A percentile compares a stretch with the other conserved stretches of the same genome.
Conservation (phyloP, 2,888 invertebrate species). For the Nomada fucata region DNA sequence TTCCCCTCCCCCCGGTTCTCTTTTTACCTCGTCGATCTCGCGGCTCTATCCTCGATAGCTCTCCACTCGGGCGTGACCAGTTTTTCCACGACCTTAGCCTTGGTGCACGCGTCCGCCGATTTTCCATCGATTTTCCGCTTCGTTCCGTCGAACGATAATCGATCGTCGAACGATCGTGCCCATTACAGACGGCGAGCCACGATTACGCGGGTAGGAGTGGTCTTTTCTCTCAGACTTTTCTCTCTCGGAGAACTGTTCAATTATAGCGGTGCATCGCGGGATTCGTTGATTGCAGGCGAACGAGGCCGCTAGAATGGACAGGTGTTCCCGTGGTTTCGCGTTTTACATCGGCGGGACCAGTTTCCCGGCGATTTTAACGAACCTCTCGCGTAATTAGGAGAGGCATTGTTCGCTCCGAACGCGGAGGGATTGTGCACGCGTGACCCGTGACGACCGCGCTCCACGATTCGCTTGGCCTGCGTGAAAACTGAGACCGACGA, state of each 20-base stretch:
- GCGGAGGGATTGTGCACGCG: conserved; percentile 47
- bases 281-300: conserved; percentile 6
- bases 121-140: conserved; percentile 10
- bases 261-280: conserved; percentile 10
- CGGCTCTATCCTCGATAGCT: too few species aligned
- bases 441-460: conserved; percentile 63
- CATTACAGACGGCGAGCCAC: too few species aligned
- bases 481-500: conserved; percentile 33
- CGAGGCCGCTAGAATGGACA: background rate
- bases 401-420: conserved; percentile 56
- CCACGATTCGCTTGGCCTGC: conserved; percentile 22
- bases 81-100: conserved; percentile 26
- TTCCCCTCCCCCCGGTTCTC: background rate
- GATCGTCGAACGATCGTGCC: too few species aligned
- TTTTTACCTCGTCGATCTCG: conserved; percentile 28
- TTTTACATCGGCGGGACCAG: background rate
- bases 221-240: too few species aligned
- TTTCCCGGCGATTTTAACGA: conserved; percentile 52
- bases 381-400: conserved; percentile 58
- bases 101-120: background rate
- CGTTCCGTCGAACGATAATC: too few species aligned
- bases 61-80: conserved; percentile 19
- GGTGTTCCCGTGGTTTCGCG: background rate
- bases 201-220: too few species aligned
- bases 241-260: background rate